phyloP scores from a whole-genome alignment of 2,797 vertebrate species.

The Dromococcyx pavoninus region DNA sequence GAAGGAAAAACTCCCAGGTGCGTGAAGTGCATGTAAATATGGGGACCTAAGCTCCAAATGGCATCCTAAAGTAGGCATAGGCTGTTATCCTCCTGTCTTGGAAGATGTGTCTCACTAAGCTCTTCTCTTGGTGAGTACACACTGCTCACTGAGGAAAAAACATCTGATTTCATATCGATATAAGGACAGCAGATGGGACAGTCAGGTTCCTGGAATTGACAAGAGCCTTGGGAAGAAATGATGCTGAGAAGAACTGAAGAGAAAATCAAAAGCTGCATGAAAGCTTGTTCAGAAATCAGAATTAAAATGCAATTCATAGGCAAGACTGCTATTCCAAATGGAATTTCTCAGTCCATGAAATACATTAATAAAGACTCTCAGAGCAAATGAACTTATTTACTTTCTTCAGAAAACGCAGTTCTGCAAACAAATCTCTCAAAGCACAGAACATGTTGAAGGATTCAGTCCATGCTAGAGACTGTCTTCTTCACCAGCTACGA shows the following conservation, averaged over 20 bases:
- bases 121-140: background rate
- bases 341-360: background rate
- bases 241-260: background rate
- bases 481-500: background rate
- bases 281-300: background rate
- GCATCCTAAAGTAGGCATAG: background rate
- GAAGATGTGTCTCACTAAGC: background rate
- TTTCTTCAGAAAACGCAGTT: background rate
- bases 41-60: background rate
- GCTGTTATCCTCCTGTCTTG: fast-evolving
- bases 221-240: background rate
- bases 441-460: background rate
- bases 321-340: background rate
- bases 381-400: background rate
- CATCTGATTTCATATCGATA: background rate
- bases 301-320: background rate
- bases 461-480: background rate
- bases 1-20: background rate
- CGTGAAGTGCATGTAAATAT: background rate
- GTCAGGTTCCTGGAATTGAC: background rate
- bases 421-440: background rate
- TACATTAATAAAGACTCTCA: background rate
- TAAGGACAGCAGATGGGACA: background rate
- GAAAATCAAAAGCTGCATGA: background rate
- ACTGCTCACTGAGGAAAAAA: background rate